Conservation (phyloP, 2,113 vertebrate genomes). For the Sprattus sprattus region DNA sequence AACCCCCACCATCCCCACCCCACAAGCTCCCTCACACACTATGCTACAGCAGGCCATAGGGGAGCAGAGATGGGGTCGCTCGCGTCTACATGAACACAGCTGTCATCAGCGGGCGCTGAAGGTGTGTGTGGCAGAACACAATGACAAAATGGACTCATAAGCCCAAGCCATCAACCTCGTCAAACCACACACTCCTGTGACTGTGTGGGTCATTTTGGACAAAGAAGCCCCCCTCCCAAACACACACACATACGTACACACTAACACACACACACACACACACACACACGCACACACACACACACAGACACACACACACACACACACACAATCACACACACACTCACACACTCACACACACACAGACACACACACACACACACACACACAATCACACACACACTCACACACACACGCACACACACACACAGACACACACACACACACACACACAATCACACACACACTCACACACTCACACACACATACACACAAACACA, state of each 20-base stretch:
- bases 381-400: not conserved
- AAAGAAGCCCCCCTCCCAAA: not conserved
- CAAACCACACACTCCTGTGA: conserved; percentile 6
- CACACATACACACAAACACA: not conserved
- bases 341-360: not conserved
- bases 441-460: not conserved
- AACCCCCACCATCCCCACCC: not conserved
- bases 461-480: not conserved
- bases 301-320: not conserved
- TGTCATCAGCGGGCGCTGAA: not conserved
- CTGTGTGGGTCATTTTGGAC: conserved; percentile 25
- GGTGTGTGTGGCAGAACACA: not conserved
- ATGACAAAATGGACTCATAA: conserved; percentile 25
- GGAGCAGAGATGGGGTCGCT: conserved; percentile 12
- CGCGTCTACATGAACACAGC: not conserved
- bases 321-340: not conserved
- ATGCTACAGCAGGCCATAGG: conserved; percentile 22
- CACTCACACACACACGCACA: not conserved
- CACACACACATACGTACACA: not conserved
- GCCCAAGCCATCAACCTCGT: conserved; percentile 24
- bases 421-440: not conserved
- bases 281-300: not conserved
- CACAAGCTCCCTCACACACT: conserved; percentile 24
- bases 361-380: not conserved
- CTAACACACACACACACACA: not conserved